Conservation (phyloP, 2,888 invertebrate genomes). For the Nephrotoma flavescens region DNA sequence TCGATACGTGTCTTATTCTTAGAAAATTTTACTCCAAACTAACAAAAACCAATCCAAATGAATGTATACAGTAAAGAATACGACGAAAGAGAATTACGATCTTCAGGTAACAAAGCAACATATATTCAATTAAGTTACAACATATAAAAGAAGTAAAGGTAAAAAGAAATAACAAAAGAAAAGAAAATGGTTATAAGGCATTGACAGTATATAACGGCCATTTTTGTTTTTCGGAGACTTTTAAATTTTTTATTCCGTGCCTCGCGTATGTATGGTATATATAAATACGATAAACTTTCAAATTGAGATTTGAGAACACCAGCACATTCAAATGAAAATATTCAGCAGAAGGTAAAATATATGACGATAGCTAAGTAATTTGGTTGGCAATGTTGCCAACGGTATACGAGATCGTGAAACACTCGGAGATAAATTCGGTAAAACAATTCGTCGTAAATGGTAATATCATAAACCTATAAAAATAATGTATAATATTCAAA, state of each 20-base stretch:
- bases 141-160: not conserved
- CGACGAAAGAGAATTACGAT: not conserved
- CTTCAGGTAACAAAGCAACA: not conserved
- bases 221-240: not conserved
- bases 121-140: not conserved
- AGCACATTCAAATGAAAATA: not conserved
- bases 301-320: not conserved
- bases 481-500: too few species aligned
- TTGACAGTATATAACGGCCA: not conserved
- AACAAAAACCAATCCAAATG: not conserved
- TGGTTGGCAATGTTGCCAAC: not conserved
- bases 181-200: not conserved
- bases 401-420: not conserved
- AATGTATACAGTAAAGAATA: not conserved
- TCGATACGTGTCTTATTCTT: not conserved
- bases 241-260: not conserved
- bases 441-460: not conserved
- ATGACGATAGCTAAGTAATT: not conserved
- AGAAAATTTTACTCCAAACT: not conserved
- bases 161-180: not conserved
- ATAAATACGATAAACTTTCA: not conserved
- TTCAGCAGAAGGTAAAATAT: not conserved
- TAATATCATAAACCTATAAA: too few species aligned
- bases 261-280: not conserved
- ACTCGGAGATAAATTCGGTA: not conserved